phyloP scores from a whole-genome alignment of 1,140 invertebrate species.

The Ylistrum balloti region DNA sequence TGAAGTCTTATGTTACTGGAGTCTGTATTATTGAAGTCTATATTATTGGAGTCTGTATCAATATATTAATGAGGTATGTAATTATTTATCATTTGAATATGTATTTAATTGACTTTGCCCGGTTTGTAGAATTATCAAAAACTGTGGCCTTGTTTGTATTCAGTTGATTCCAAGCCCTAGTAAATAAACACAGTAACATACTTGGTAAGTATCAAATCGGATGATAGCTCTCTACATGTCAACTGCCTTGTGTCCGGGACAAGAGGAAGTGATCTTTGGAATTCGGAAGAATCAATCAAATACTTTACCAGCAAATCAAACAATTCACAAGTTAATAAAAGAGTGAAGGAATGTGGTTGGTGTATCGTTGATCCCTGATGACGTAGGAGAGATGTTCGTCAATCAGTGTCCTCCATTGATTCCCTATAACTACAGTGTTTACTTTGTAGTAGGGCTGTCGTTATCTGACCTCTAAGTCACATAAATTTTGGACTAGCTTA shows the following conservation, averaged over 20 bases:
- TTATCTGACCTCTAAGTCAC: neutral
- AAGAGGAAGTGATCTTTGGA: neutral
- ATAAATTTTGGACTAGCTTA: neutral
- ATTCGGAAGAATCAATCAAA: neutral
- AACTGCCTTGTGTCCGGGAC: neutral
- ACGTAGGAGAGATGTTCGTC: neutral
- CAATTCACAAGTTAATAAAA: slow-evolving; percentile 17
- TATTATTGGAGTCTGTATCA: no score
- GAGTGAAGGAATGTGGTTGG: neutral
- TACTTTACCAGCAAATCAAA: neutral
- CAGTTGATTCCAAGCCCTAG: neutral
- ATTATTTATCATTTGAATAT: no score
- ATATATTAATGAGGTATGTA: no score
- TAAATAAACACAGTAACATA: neutral
- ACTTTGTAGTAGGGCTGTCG: neutral
- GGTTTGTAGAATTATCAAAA: no score
- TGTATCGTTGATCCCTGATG: neutral
- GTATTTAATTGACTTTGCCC: no score
- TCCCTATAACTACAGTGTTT: neutral
- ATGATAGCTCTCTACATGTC: neutral
- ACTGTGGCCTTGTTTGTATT: neutral
- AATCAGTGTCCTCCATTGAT: neutral
- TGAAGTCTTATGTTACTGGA: no score
- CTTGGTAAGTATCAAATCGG: no score
- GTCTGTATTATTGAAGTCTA: no score